phyloP scores from a whole-genome alignment of 2,113 vertebrate species.

The Psittacara wagleri region DNA sequence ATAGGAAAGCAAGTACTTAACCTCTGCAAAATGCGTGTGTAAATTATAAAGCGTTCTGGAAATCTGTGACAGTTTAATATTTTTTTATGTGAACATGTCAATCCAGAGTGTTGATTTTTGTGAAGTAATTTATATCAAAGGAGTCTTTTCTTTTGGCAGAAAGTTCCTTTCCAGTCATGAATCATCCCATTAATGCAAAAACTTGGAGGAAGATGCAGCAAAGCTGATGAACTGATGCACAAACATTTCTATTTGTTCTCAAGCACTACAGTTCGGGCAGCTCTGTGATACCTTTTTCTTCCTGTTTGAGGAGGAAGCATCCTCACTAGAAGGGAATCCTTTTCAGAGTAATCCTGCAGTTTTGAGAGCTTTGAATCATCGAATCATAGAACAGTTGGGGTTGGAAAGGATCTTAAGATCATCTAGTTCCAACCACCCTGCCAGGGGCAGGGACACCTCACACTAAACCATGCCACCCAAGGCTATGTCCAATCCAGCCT shows the following conservation, averaged over 20 bases:
- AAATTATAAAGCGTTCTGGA: not conserved
- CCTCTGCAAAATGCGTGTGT: not conserved
- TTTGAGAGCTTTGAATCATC: not conserved
- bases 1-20: not conserved
- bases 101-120: not conserved
- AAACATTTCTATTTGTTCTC: not conserved
- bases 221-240: not conserved
- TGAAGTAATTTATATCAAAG: not conserved
- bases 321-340: not conserved
- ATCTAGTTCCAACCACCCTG: no score
- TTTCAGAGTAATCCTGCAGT: not conserved
- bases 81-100: not conserved
- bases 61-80: not conserved
- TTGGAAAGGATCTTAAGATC: no score
- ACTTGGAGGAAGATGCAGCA: not conserved
- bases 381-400: no score
- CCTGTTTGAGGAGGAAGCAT: not conserved
- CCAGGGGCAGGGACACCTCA: no score
- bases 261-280: not conserved
- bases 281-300: not conserved
- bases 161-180: not conserved
- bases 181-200: not conserved
- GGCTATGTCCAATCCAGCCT: no score
- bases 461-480: no score
- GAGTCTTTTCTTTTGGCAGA: not conserved